phyloP scores from a whole-genome alignment of 2,797 vertebrate species.

The Anolis apletophallus region DNA sequence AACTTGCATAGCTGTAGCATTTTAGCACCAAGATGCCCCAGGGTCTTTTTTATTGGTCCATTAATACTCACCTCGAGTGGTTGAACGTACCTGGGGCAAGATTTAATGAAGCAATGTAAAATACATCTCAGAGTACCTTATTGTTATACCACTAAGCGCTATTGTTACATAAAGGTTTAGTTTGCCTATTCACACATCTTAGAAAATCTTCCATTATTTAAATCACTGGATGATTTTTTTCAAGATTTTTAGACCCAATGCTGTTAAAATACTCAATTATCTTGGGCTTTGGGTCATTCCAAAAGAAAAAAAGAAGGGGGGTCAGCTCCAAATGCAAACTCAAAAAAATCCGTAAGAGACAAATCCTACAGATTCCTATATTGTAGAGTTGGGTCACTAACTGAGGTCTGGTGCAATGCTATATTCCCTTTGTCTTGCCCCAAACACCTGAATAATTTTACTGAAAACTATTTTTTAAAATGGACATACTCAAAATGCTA shows the following conservation, averaged over 20 bases:
- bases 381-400: too few species aligned
- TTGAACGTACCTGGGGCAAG: conserved; percentile 81
- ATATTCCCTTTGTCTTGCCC: too few species aligned
- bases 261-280: neutral
- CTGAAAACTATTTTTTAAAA: too few species aligned
- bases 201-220: conserved; percentile 78
- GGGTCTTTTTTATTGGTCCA: conserved; percentile 83
- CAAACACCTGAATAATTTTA: too few species aligned
- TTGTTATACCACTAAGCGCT: conserved; percentile 77
- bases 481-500: too few species aligned
- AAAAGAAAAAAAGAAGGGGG: neutral
- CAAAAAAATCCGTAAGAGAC: neutral
- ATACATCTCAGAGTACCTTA: conserved; percentile 78
- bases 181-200: conserved; percentile 74
- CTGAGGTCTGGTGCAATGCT: too few species aligned
- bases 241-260: conserved; percentile 39
- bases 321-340: neutral
- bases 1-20: conserved; percentile 76
- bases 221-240: conserved; percentile 67
- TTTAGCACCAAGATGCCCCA: conserved; percentile 76
- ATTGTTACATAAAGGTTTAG: conserved; percentile 76
- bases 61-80: conserved; percentile 83
- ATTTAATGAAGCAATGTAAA: conserved; percentile 84
- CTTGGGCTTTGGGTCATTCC: neutral
- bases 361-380: neutral